Conservation (phyloP, 1,140 invertebrate species). For the Orussus abietinus region DNA sequence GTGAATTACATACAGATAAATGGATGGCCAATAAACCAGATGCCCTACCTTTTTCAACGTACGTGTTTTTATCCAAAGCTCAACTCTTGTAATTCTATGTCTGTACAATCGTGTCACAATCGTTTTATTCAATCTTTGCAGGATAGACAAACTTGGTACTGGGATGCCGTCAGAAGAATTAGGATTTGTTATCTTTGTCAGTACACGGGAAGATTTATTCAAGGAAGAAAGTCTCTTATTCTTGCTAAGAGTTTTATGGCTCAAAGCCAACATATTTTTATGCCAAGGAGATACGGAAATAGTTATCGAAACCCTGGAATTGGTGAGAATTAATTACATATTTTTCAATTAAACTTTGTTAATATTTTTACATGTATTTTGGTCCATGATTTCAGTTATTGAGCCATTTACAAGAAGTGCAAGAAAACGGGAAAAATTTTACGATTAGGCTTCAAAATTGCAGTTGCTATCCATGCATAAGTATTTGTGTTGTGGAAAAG, state of each 20-base stretch:
- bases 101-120: conserved; percentile 1
- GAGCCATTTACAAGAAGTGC: conserved; percentile 38
- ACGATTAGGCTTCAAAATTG: conserved; percentile 53
- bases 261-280: conserved; percentile 54
- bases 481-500: conserved; percentile 42
- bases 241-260: conserved; percentile 53
- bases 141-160: conserved; percentile 36
- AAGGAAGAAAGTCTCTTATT: conserved; percentile 43
- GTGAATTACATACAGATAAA: conserved; percentile 60
- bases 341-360: not conserved
- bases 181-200: conserved; percentile 47
- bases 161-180: conserved; percentile 47
- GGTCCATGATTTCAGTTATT: conserved; percentile 37
- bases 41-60: conserved; percentile 38
- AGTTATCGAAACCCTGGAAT: conserved; percentile 49
- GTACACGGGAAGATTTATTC: conserved; percentile 45
- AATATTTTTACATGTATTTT: conserved; percentile 6
- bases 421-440: conserved; percentile 31
- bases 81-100: conserved; percentile 4
- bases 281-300: conserved; percentile 51
- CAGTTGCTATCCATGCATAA: conserved; percentile 51
- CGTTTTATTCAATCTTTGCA: conserved; percentile 14
- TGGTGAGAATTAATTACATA: conserved; percentile 28
- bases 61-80: conserved; percentile 7
- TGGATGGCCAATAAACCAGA: conserved; percentile 56